These are phyloP conservation scores for Pyrrhia umbra DNA, from an alignment of 2,888 invertebrate species.

Conservation along the genomic window DNA sequence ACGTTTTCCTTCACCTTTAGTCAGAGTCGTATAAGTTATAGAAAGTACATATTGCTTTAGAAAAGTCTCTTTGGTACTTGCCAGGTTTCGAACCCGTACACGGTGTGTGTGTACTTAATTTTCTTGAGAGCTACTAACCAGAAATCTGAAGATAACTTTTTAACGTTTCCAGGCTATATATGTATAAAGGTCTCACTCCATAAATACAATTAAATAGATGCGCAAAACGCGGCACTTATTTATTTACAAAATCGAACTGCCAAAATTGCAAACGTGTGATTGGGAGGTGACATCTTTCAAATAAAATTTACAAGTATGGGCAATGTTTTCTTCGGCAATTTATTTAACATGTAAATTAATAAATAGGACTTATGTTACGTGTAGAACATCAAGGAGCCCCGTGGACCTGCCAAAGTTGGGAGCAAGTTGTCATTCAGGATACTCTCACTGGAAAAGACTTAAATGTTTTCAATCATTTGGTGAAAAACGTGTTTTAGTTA, in stretches of 20 bases:
- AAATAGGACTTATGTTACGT: not conserved
- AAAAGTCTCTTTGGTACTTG: too few species aligned
- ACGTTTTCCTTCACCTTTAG: too few species aligned
- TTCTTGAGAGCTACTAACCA: too few species aligned
- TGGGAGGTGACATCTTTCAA: not conserved
- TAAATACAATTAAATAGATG: not conserved
- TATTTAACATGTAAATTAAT: not conserved
- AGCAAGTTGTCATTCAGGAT: not conserved
- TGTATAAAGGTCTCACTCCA: too few species aligned
- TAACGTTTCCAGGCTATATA: too few species aligned
- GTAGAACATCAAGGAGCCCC: not conserved
- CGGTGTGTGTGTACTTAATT: too few species aligned
- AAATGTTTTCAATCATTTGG: conserved; percentile 31
- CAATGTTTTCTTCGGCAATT: not conserved
- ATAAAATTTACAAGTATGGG: not conserved
- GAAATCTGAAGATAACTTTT: too few species aligned
- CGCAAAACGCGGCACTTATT: not conserved
- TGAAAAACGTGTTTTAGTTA: conserved; percentile 94
- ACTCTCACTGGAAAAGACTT: not conserved
- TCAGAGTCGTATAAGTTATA: too few species aligned
- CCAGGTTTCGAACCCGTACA: too few species aligned
- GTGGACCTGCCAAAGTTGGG: too few species aligned
- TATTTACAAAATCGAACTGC: not conserved
- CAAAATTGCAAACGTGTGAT: not conserved
- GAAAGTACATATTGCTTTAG: too few species aligned